These are phyloP conservation scores for Microplitis demolitor DNA, from an alignment of 1,140 invertebrate genomes.

Conservation along the genomic window DNA sequence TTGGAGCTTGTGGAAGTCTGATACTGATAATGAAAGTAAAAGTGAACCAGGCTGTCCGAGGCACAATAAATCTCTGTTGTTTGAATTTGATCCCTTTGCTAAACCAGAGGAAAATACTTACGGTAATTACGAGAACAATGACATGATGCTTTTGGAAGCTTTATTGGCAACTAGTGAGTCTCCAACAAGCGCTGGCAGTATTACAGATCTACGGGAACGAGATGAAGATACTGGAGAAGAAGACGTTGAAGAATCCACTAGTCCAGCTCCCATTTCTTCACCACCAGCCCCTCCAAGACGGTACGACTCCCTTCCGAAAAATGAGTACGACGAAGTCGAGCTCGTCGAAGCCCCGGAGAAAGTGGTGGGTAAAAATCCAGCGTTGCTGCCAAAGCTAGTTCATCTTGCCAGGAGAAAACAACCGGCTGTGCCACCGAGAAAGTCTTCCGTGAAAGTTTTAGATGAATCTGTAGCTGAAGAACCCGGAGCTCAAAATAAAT, in stretches of 20 bases:
- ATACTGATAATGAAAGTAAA: slow-evolving; percentile 11
- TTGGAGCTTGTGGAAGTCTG: slow-evolving; percentile 31
- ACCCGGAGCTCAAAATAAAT: not conserved
- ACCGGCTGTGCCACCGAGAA: slow-evolving; percentile 52
- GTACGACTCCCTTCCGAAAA: slow-evolving; percentile 58
- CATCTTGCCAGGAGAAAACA: slow-evolving; percentile 47
- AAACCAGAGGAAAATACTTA: slow-evolving; percentile 37
- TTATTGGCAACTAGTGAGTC: slow-evolving; percentile 46
- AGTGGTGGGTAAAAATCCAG: slow-evolving; percentile 43
- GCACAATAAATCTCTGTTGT: slow-evolving; percentile 44
- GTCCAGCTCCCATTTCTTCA: slow-evolving; percentile 3
- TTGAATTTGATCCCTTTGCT: slow-evolving; percentile 52
- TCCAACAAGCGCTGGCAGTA: slow-evolving; percentile 42
- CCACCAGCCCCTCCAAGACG: slow-evolving; percentile 61
- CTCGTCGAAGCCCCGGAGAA: slow-evolving; percentile 41
- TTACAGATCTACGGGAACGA: slow-evolving; percentile 41
- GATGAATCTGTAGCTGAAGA: slow-evolving; percentile 17
- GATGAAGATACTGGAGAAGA: slow-evolving; percentile 42
- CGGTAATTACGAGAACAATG: slow-evolving; percentile 49
- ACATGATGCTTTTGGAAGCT: slow-evolving; percentile 47
- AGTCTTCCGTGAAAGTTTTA: slow-evolving; percentile 18
- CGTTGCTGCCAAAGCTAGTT: slow-evolving; percentile 53
- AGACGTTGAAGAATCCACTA: slow-evolving; percentile 48
- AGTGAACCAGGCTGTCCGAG: too few species aligned
- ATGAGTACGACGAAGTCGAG: slow-evolving; percentile 53